Evolutionary conservation across 2,797 vertebrate species (phyloP).

Genomic region (Rhinogobio ventralis): DNA sequence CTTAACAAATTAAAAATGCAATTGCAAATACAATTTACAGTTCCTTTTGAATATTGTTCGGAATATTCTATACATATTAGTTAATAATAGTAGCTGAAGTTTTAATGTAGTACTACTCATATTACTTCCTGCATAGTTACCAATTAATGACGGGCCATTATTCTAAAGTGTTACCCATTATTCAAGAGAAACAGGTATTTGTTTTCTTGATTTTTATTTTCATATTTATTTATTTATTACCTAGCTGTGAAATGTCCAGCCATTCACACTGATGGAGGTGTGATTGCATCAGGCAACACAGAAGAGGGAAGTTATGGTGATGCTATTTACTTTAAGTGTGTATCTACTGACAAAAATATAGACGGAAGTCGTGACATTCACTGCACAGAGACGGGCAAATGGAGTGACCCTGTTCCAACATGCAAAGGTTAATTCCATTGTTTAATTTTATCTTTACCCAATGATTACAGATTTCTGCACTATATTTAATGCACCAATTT

Average conservation of each 20-base stretch:
- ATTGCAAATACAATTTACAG: no score
- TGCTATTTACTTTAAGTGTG: conserved; percentile 72
- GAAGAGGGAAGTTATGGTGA: conserved; percentile 68
- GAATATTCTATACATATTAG: no score
- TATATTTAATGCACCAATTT: background rate
- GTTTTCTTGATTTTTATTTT: no score
- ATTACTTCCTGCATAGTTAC: no score
- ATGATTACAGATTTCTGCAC: conserved; percentile 9
- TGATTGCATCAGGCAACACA: conserved; percentile 64
- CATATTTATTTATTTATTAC: background rate
- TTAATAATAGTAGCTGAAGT: no score
- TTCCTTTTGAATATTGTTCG: no score
- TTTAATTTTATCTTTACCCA: background rate
- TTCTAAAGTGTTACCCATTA: no score
- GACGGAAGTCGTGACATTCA: conserved; percentile 42
- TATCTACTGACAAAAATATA: conserved; percentile 16
- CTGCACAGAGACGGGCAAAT: conserved; percentile 69
- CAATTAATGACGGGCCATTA: no score
- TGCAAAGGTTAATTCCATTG: conserved; percentile 68
- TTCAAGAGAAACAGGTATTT: no score
- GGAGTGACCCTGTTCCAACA: conserved; percentile 58
- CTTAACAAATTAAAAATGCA: no score
- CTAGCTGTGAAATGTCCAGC: conserved; percentile 58
- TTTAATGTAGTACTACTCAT: no score
- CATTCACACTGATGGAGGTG: conserved; percentile 19